Percentiles rank a stretch among this genome's conserved stretches.
Conservation (phyloP, 2,888 invertebrate species). For the Blomia tropicalis region DNA sequence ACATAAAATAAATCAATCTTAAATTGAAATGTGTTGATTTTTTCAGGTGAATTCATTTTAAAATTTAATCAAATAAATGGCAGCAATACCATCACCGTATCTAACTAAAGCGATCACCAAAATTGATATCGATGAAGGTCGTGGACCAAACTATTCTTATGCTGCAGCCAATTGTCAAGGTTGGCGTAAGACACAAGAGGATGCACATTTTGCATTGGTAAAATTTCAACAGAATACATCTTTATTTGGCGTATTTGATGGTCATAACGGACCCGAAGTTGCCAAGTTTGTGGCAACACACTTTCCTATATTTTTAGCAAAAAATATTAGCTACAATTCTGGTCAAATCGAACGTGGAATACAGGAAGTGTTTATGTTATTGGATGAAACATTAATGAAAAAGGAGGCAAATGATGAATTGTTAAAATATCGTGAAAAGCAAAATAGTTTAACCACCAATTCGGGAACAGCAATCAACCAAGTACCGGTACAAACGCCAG, state of each 20-base stretch:
- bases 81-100: not conserved
- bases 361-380: constrained; percentile 67
- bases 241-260: constrained; percentile 93
- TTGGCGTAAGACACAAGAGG: constrained; percentile 43
- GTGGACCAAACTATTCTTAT: not conserved
- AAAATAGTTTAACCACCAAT: not conserved
- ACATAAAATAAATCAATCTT: too few relatives aligned
- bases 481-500: too few relatives aligned
- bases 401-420: not conserved
- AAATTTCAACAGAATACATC: constrained; percentile 63
- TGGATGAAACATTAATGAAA: constrained; percentile 48
- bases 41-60: too few relatives aligned
- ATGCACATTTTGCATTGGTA: constrained; percentile 82
- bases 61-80: too few relatives aligned
- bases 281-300: constrained; percentile 71
- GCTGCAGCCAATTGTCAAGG: not conserved
- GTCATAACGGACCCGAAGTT: constrained; percentile 83
- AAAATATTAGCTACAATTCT: constrained; percentile 46
- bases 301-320: constrained; percentile 65
- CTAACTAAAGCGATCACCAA: not conserved
- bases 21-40: too few relatives aligned
- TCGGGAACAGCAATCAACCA: too few relatives aligned
- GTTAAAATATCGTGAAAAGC: not conserved
- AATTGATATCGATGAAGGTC: not conserved
- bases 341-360: constrained; percentile 58